These are phyloP conservation scores for Nineta flava DNA, from an alignment of 2,888 invertebrate genomes.

Conservation along the genomic window DNA sequence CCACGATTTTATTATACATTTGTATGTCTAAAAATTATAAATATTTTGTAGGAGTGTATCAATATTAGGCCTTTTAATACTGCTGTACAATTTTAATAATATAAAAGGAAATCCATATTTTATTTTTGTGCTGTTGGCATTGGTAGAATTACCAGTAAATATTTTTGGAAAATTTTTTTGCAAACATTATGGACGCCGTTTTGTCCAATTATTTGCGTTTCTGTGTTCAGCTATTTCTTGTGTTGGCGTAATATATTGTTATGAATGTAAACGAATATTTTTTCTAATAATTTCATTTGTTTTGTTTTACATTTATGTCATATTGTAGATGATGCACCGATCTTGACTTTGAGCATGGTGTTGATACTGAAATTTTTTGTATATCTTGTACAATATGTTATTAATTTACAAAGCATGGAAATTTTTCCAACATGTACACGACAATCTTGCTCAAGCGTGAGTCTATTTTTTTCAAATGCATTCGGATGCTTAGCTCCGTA, in stretches of 20 bases:
- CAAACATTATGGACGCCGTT: constrained; percentile 35
- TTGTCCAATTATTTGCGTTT: constrained; percentile 31
- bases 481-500: constrained; percentile 41
- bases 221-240: constrained; percentile 25
- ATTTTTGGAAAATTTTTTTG: constrained; percentile 35
- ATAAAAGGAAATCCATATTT: constrained; percentile 46
- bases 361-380: constrained; percentile 29
- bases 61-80: constrained; percentile 21
- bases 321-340: constrained; percentile 15
- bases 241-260: constrained; percentile 25
- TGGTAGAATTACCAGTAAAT: constrained; percentile 46
- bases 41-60: no score
- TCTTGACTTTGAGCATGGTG: no score
- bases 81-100: constrained; percentile 35
- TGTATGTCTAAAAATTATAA: no score
- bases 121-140: constrained; percentile 44
- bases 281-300: not conserved
- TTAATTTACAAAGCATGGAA: constrained; percentile 44
- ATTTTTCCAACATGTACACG: constrained; percentile 49
- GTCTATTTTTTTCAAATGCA: constrained; percentile 36
- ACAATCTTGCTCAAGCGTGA: constrained; percentile 45
- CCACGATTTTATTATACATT: no score
- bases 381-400: constrained; percentile 38
- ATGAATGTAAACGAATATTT: constrained; percentile 20
- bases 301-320: not conserved